Evolutionary conservation across 2,113 vertebrate species (phyloP).

Genomic region (Ageneiosus marmoratus): DNA sequence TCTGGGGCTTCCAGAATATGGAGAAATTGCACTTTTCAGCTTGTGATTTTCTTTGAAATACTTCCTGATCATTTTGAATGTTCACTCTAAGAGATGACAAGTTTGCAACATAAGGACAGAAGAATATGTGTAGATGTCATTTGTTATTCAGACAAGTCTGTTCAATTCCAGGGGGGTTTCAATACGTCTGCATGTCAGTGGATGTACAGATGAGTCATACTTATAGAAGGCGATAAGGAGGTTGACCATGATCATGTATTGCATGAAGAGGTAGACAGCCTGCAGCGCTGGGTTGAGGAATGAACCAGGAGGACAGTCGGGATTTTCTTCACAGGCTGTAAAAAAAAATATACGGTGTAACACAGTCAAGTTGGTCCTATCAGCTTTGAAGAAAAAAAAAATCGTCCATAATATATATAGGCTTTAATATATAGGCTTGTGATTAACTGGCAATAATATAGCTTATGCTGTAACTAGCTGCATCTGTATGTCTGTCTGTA

Average conservation of each 20-base stretch:
- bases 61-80: neutral
- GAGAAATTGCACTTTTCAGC: neutral
- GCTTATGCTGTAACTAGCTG: neutral
- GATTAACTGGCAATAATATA: neutral
- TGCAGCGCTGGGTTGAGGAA: slow-evolving; percentile 90
- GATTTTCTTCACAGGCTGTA: slow-evolving; percentile 76
- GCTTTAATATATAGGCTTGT: too few relatives aligned
- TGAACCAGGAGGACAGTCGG: slow-evolving; percentile 82
- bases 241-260: slow-evolving; percentile 99
- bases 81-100: neutral
- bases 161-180: neutral
- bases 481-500: neutral
- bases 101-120: neutral
- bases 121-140: neutral
- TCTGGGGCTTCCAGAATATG: neutral
- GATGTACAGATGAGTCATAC: slow-evolving; percentile 69
- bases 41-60: neutral
- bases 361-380: neutral
- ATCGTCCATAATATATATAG: too few relatives aligned
- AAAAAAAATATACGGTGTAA: slow-evolving; percentile 31
- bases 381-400: neutral
- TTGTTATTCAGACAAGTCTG: neutral
- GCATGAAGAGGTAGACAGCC: slow-evolving; percentile 95
- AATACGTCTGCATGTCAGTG: neutral
- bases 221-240: slow-evolving; percentile 96